Conservation (phyloP, 2,113 vertebrate species). For the Pachycephala philippinensis region DNA sequence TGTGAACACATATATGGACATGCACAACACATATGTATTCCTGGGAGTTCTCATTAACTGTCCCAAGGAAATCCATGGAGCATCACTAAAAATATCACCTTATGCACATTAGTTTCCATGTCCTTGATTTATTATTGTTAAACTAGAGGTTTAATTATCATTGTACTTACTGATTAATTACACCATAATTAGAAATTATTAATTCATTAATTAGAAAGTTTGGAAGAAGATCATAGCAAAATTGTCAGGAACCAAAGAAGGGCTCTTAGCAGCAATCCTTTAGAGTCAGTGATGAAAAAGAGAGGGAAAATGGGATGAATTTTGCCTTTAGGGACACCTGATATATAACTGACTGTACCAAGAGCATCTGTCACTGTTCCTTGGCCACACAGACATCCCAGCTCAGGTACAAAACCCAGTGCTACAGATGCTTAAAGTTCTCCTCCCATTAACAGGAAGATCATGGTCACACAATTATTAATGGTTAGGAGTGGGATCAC, state of each 20-base stretch:
- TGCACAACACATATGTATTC: not conserved
- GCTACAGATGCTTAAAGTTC: not conserved
- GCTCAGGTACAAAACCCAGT: not conserved
- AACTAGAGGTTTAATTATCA: not conserved
- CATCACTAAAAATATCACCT: not conserved
- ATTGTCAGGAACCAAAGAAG: not conserved
- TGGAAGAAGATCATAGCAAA: not conserved
- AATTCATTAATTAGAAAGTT: not conserved
- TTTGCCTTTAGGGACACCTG: not conserved
- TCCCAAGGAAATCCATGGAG: not conserved
- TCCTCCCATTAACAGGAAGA: not conserved
- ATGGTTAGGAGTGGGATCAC: not conserved
- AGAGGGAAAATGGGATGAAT: not conserved
- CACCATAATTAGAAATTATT: not conserved
- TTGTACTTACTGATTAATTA: not conserved
- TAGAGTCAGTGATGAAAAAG: not conserved
- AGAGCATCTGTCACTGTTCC: not conserved
- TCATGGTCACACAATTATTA: not conserved
- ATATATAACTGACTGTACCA: accelerated
- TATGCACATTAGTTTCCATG: not conserved
- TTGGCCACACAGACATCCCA: not conserved
- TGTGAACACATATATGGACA: not conserved
- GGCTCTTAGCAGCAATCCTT: not conserved
- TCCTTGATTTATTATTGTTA: not conserved
- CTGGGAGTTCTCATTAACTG: not conserved